These are phyloP conservation scores for Invenusta paracnida DNA, from an alignment of 2,888 invertebrate species.

Conservation along the genomic window DNA sequence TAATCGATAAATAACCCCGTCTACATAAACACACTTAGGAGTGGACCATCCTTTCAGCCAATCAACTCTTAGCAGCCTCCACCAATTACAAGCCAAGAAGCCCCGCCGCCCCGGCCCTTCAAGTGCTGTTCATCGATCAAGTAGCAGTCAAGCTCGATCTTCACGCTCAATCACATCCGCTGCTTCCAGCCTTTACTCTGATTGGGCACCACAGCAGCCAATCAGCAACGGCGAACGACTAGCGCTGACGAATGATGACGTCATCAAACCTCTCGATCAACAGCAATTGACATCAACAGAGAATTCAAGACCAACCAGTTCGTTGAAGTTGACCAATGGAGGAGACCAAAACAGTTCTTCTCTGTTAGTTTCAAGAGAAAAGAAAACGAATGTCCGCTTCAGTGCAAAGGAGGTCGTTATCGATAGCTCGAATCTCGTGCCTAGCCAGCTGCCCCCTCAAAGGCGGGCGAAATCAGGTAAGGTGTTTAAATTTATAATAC, in stretches of 20 bases:
- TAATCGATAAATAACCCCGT: no score
- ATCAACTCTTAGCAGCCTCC: not conserved
- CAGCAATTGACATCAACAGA: no score
- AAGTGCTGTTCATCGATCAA: not conserved
- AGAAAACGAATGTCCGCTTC: not conserved
- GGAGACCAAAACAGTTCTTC: not conserved
- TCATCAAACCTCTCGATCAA: not conserved
- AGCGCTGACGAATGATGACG: not conserved
- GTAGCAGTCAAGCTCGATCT: not conserved
- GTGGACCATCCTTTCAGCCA: slow-evolving; percentile 12
- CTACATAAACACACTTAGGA: no score
- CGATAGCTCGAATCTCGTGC: not conserved
- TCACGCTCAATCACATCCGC: not conserved
- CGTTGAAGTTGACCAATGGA: no score
- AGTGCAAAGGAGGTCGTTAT: not conserved
- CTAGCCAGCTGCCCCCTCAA: not conserved
- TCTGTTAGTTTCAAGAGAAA: not conserved
- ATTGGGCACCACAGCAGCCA: not conserved
- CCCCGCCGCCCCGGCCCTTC: not conserved
- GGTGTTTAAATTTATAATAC: no score
- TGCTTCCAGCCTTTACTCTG: not conserved
- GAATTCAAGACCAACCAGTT: not conserved
- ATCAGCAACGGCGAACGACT: not conserved
- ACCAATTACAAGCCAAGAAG: not conserved
- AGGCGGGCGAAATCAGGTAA: not conserved